phyloP scores from a whole-genome alignment of 2,113 vertebrate genomes.

The Triplophysa tibetana region DNA sequence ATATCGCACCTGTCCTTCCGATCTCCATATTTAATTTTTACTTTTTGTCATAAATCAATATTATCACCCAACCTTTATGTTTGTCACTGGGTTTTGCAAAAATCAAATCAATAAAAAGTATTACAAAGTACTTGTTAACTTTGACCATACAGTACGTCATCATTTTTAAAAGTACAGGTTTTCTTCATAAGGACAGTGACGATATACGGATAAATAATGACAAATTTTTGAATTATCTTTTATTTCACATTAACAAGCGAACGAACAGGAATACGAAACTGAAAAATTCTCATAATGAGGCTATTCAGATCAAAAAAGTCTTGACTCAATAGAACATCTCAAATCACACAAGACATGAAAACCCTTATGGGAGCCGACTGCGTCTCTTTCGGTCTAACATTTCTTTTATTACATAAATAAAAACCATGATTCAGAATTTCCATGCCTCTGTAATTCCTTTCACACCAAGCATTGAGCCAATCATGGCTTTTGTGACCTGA shows the following conservation, averaged over 20 bases:
- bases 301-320: not conserved
- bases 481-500: conserved; percentile 38
- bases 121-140: no score
- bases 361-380: not conserved
- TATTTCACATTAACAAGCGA: conserved; percentile 12
- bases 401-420: not conserved
- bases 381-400: not conserved
- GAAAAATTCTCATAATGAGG: not conserved
- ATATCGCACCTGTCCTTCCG: no score
- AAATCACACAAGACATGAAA: not conserved
- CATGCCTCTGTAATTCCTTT: not conserved
- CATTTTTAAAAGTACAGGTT: no score
- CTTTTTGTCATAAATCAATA: no score
- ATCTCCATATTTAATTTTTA: no score
- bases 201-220: no score
- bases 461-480: not conserved
- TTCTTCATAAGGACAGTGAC: no score
- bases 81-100: no score
- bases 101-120: no score
- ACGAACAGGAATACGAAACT: not conserved
- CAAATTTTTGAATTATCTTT: not conserved
- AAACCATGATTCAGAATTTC: not conserved
- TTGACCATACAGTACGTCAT: no score
- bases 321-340: not conserved
- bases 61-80: no score